These are phyloP conservation scores for Epinephelus fuscoguttatus DNA, from an alignment of 2,113 vertebrate genomes.

Conservation along the genomic window DNA sequence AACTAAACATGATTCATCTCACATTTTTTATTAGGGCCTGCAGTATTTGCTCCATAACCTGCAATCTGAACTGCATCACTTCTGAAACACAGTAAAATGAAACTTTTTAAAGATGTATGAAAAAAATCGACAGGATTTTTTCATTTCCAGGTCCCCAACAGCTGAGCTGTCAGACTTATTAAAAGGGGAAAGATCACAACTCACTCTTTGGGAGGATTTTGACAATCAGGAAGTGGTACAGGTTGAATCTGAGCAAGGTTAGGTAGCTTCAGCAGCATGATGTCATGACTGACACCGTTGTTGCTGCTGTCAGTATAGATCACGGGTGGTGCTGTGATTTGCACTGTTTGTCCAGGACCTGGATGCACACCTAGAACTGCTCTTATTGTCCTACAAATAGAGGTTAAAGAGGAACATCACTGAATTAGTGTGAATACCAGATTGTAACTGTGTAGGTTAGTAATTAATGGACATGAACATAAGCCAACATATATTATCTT, in stretches of 20 bases:
- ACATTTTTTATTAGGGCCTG: fast-evolving
- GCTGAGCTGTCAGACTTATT: background rate
- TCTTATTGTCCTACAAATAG: no score
- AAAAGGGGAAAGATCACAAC: background rate
- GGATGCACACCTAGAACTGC: no score
- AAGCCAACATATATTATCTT: no score
- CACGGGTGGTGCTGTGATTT: background rate
- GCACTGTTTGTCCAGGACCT: no score
- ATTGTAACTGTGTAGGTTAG: no score
- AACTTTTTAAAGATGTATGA: no score
- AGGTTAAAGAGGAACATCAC: no score
- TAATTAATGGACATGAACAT: no score
- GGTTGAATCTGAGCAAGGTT: fast-evolving
- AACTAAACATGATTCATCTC: background rate
- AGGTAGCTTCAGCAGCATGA: conserved; percentile 10
- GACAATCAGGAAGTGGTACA: background rate
- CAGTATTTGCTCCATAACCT: fast-evolving
- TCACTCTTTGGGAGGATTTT: fast-evolving
- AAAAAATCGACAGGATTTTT: no score
- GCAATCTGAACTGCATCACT: background rate
- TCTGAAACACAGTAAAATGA: background rate
- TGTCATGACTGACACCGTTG: background rate
- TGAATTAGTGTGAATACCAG: no score
- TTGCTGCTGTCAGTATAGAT: no score
- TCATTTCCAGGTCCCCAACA: background rate